Conservation (phyloP, 2,888 invertebrate species). For the Dyspetes luteomarginatus region DNA sequence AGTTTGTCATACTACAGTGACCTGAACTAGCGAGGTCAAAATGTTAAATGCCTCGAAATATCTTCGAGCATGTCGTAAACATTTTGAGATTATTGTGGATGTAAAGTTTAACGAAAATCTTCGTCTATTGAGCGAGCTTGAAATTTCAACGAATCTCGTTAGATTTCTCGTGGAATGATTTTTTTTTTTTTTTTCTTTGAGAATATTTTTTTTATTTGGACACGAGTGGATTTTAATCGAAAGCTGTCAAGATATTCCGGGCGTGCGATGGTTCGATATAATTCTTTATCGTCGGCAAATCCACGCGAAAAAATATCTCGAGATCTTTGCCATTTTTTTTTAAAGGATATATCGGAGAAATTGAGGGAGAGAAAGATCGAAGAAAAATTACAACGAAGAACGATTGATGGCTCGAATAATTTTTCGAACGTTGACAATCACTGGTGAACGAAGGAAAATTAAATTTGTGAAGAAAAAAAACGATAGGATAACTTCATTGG, state of each 20-base stretch:
- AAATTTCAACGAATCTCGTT: background rate
- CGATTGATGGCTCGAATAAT: background rate
- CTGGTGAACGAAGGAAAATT: too few relatives aligned
- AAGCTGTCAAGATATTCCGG: background rate
- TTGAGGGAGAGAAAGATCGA: background rate
- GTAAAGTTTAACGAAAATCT: too few relatives aligned
- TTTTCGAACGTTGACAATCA: background rate
- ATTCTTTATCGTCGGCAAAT: constrained; percentile 14
- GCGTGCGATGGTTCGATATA: constrained; percentile 37
- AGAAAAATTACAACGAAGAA: background rate
- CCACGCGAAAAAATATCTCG: background rate
- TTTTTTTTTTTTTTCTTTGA: background rate
- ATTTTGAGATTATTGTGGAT: too few relatives aligned
- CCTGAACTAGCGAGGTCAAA: background rate
- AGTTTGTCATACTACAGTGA: background rate
- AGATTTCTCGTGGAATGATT: too few relatives aligned
- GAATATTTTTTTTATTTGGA: background rate
- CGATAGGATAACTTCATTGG: too few relatives aligned
- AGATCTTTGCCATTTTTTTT: constrained; percentile 12
- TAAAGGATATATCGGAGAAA: background rate
- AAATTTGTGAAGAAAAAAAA: too few relatives aligned
- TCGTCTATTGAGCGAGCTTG: too few relatives aligned
- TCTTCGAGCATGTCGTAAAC: background rate
- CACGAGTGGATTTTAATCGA: background rate
- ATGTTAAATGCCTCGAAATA: too few relatives aligned